These are phyloP conservation scores for Nasonia longicornis DNA, from an alignment of 1,140 invertebrate genomes.

Conservation along the genomic window DNA sequence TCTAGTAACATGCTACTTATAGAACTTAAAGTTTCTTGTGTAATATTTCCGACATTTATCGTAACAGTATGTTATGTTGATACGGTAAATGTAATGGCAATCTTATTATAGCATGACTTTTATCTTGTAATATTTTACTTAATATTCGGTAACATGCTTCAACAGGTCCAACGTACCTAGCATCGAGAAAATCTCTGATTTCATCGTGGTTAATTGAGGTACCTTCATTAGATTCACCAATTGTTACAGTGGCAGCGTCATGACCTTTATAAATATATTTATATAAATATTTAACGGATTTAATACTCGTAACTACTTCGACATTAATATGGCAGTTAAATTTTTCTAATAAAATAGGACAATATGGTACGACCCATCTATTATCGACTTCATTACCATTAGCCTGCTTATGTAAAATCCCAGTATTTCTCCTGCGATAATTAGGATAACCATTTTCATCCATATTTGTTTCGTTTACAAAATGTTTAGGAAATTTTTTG, in stretches of 20 bases:
- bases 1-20: constrained; percentile 36
- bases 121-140: constrained; percentile 39
- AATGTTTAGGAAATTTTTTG: constrained; percentile 60
- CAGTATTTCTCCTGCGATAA: constrained; percentile 44
- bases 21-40: neutral
- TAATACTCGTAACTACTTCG: constrained; percentile 61
- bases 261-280: constrained; percentile 44
- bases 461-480: constrained; percentile 38
- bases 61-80: constrained; percentile 33
- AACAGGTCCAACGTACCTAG: too few species aligned
- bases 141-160: constrained; percentile 3
- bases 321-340: constrained; percentile 44
- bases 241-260: constrained; percentile 41
- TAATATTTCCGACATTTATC: constrained; percentile 4
- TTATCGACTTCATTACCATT: constrained; percentile 50
- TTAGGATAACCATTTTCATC: constrained; percentile 55
- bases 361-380: constrained; percentile 54
- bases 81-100: constrained; percentile 25
- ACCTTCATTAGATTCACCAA: constrained; percentile 30
- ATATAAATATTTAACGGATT: constrained; percentile 39
- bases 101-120: constrained; percentile 40
- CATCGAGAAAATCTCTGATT: too few species aligned
- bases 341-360: constrained; percentile 34
- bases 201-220: too few species aligned
- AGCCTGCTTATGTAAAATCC: constrained; percentile 23